Percentiles rank a stretch among this genome's conserved stretches.
Evolutionary conservation across 2,797 vertebrate species (phyloP).

Genomic region (Erpetoichthys calabaricus): DNA sequence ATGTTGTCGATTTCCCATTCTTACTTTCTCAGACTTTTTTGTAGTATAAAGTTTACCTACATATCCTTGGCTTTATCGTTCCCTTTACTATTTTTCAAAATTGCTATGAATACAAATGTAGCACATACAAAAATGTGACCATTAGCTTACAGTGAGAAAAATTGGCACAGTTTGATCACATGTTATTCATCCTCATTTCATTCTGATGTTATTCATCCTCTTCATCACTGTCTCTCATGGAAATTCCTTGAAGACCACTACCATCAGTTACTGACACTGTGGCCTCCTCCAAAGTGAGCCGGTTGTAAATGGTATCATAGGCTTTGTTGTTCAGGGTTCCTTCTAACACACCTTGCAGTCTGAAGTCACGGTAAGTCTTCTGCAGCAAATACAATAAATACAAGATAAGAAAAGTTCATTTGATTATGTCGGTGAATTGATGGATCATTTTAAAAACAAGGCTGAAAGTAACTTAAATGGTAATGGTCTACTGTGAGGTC

Average conservation of each 20-base stretch:
- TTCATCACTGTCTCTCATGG: constrained; percentile 91
- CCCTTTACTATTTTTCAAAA: not conserved
- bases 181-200: constrained; percentile 3
- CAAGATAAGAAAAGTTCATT: constrained; percentile 3
- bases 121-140: not conserved
- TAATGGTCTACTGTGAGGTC: no score
- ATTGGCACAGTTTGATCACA: not conserved
- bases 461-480: no score
- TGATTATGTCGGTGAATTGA: not conserved
- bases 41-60: no score
- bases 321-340: constrained; percentile 75
- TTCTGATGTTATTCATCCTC: constrained; percentile 59
- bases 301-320: constrained; percentile 77
- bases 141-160: not conserved
- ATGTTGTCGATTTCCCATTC: no score
- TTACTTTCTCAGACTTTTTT: no score
- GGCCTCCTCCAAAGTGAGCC: constrained; percentile 82
- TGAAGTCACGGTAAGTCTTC: constrained; percentile 91
- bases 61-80: no score
- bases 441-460: not conserved
- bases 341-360: constrained; percentile 80
- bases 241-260: constrained; percentile 77
- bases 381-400: constrained; percentile 28
- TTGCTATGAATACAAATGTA: not conserved
- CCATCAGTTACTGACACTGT: constrained; percentile 66